Base-by-base conservation (phyloP, 2,113 vertebrate genomes). In the Xenopus laevis region DNA sequence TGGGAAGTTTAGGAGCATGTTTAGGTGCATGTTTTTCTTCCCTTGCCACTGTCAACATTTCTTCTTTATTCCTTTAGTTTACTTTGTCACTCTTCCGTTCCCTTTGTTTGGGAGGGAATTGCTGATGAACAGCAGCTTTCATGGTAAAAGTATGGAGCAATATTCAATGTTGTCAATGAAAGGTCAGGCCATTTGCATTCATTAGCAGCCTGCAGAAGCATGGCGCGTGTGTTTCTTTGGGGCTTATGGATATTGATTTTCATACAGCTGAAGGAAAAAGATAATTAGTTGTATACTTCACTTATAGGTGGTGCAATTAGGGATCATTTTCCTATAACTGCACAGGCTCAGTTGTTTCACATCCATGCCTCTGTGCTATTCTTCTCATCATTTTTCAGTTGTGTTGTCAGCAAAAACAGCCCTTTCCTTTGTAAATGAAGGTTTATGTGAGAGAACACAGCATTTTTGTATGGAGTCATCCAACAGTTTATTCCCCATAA, bases 131-230 rank as follows among this genome's bases (percentile, higher is more conserved):
- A 87, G 83, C 71, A 57, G 82, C 84, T 89, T 86, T 80, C 82
- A 65, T 86, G 65, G 72, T 80, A 86, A 87, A 90, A 84, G 83
- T 84, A 78, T 83, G 81, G 83, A 91, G 84, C 67, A 84, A 81
- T 88, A 86, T 85, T 89, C 79, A 79, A 69, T 84, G 82, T 82
- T 89, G 81, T 89, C 81, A 87, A 80, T 78, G 76, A 89, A 91
- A 92, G 86, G 86, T 91, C 89, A 91, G 52, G 79, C 83, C 83
- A 85, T 89, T 90, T 89, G 84, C 87, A 91, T 87, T 91, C 84
- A 87, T 90, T 91, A 89, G 76, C 73, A 87, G 82, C 71, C 81
- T 87, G 79, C 78, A 84, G 79, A 76, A 68, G 72, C 61, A 65
- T 80, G 74, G 60, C 70, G 12, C 60, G 58, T 68, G 45, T 50